Conservation (phyloP, 1,140 invertebrate genomes). For the Drosophila sproati region DNA sequence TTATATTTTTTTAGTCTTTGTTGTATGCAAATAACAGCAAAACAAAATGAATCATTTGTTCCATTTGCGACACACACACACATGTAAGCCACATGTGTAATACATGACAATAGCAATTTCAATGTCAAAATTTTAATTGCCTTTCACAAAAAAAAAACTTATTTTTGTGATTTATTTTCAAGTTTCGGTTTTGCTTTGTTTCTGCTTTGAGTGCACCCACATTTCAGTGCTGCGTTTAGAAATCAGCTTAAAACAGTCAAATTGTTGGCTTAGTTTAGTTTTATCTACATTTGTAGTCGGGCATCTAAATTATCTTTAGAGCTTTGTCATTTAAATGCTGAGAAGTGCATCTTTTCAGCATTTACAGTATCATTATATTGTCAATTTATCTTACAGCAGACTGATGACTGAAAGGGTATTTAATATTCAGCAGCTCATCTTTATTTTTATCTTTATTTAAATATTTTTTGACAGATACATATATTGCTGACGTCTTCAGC, state of each 20-base stretch:
- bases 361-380: no score
- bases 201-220: constrained; percentile 52
- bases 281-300: not conserved
- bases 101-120: constrained; percentile 51
- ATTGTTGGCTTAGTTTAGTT: constrained; percentile 11
- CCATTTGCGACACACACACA: constrained; percentile 34
- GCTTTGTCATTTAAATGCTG: constrained; percentile 13
- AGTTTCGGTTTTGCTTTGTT: constrained; percentile 17
- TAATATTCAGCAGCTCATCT: no score
- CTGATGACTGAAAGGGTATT: not conserved
- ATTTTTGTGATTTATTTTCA: constrained; percentile 23
- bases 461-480: not conserved
- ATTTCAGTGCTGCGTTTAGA: constrained; percentile 27
- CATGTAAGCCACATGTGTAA: constrained; percentile 1
- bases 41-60: constrained; percentile 44
- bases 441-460: not conserved
- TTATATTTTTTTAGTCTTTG: constrained; percentile 47
- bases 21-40: constrained; percentile 19
- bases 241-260: constrained; percentile 16
- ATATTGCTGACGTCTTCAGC: no score
- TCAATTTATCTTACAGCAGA: not conserved
- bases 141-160: constrained; percentile 29
- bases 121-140: constrained; percentile 73
- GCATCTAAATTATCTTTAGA: not conserved
- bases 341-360: constrained; percentile 3